Base-by-base conservation (phyloP, 2,113 vertebrate genomes). In the Phaethon lepturus region DNA sequence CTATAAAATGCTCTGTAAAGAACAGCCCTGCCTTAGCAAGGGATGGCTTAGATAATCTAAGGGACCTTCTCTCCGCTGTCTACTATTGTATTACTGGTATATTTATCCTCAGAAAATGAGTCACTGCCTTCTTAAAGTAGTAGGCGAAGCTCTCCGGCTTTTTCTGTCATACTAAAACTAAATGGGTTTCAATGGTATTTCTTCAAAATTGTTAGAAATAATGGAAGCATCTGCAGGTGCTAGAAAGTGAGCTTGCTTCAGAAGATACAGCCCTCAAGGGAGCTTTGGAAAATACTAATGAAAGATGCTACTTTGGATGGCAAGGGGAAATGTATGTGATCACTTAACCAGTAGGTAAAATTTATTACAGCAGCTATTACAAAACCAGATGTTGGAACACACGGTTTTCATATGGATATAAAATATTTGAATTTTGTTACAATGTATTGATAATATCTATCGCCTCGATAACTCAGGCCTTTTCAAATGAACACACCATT, bases 351-450 rank as follows among this genome's bases (percentile, higher is more conserved):
- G 63, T 28, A 95, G 49, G 66, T 80, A 69, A 76, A 94, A 88
- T 90, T 93, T 90, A 86, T 92, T 86, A 59, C 7, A 8, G 59
- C 42, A 88, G 38, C 75, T 83, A 47, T 86, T 88, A 73, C 25
- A 86, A 90, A 94, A 69, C 38, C 92, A 95, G 77, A 86, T 94
- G 85, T 73, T 55, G 71, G 67, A 92, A 69, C 74, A 93, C n/a
- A 63, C 0, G 0, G 2, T 80, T 92, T 95, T 95, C 50, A 83
- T 76, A 73, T 20, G 19, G 59, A 47, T 58, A 86, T 59, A 69
- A 90, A 88, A 66, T 83, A 73, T 50, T 49, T 86, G 38, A 73
- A 13, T 88, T 86, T 66, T 89, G 50, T 88, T 72, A 69, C 66
- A 72, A 90, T 53, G 19, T 79, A 59, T 28, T 80, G 66, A 62